Evolutionary conservation across 2,888 invertebrate species (phyloP).

Genomic region (Phragmatobia fuliginosa): DNA sequence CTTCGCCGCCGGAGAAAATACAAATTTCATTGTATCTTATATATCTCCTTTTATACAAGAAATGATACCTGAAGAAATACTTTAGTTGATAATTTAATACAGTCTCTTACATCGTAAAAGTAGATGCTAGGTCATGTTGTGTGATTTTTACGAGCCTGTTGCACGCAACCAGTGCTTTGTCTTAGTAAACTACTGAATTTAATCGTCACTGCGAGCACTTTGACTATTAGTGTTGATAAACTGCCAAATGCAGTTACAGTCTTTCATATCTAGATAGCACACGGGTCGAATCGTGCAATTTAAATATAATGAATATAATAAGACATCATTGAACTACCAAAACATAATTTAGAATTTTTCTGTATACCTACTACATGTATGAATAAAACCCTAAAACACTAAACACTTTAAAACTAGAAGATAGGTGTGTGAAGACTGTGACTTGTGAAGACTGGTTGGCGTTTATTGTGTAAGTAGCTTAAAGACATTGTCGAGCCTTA

Average conservation of each 20-base stretch:
- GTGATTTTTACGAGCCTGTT: background rate
- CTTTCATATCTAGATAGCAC: no score
- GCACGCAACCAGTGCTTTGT: constrained; percentile 2
- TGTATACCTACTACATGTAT: background rate
- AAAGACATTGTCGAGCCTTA: no score
- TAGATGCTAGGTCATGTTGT: background rate
- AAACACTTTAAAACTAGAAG: no score
- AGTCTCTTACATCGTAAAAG: background rate
- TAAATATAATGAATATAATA: no score
- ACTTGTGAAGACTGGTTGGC: background rate
- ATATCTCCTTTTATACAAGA: background rate
- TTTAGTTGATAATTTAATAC: background rate
- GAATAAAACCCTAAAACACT: background rate
- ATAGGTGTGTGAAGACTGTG: background rate
- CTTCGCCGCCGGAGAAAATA: no score
- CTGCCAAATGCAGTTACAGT: background rate
- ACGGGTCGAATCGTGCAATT: background rate
- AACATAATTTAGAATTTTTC: no score
- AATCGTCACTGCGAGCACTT: background rate
- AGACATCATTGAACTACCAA: no score
- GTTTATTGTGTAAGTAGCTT: background rate
- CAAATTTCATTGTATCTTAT: background rate
- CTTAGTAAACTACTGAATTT: background rate
- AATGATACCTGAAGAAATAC: background rate
- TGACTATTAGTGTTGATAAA: background rate